Percentiles rank a stretch among this genome's conserved stretches.
Evolutionary conservation across 2,797 vertebrate species (phyloP).

Genomic region (Mormyrops boulengeri): DNA sequence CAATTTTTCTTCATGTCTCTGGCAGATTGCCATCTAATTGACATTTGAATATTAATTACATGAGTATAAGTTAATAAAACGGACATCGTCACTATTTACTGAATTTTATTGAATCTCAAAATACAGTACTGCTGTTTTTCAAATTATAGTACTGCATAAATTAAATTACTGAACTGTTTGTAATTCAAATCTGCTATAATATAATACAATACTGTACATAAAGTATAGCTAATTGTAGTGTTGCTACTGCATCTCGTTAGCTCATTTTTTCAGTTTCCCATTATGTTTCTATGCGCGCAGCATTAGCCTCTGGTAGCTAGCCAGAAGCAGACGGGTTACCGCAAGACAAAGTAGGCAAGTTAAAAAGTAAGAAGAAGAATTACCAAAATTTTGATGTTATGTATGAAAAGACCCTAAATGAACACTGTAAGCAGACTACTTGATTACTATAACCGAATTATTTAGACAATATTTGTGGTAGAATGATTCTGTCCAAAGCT

Average conservation of each 20-base stretch:
- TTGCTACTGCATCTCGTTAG: neutral
- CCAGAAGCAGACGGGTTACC: neutral
- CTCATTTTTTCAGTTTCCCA: neutral
- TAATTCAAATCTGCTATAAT: neutral
- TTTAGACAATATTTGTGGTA: neutral
- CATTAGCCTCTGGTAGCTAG: neutral
- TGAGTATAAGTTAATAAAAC: neutral
- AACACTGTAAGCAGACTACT: neutral
- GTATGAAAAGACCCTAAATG: neutral
- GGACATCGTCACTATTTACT: neutral
- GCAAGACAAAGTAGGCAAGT: neutral
- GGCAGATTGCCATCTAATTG: neutral
- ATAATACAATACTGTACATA: neutral
- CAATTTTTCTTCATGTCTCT: neutral
- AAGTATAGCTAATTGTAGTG: neutral
- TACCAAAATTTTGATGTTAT: neutral
- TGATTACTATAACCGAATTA: neutral
- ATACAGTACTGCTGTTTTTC: neutral
- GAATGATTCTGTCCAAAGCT: neutral
- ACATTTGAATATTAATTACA: neutral
- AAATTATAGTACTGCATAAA: neutral
- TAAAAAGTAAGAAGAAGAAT: neutral
- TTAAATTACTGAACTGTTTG: neutral
- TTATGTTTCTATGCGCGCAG: neutral
- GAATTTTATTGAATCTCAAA: neutral